Base-by-base conservation (phyloP, 2,888 invertebrate species). In the Amblyjoppa fuscipennis region DNA sequence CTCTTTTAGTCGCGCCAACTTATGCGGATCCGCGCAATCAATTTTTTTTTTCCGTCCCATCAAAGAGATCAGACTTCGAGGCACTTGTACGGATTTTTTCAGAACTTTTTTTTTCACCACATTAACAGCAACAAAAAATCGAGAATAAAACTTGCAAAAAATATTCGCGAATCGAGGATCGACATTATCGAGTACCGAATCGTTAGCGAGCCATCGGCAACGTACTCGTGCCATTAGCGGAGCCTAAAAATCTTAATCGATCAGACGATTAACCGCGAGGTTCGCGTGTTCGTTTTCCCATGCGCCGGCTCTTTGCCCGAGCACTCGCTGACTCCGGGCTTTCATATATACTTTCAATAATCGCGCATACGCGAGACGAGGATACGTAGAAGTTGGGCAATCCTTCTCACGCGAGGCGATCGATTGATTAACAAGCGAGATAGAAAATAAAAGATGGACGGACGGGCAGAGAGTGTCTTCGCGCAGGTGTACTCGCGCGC, bases 281-380 rank as follows among this genome's bases (percentile, higher is more conserved):
- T 28, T 81, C 61, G 69, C 75, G 75, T 41, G 75, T 81, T 81
- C 59, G 76, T 81, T 81, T 75, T 51, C 75, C 59, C 41, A 41
- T 41, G 59, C 61, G 61, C 31, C 34, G 20, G 76, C 53, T 70
- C 45, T 51, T 45, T 76, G 61, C 38, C 41, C 49, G 69, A 77
- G 56, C 20, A 68, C n/a, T 38, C 61, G 38, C 51, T 49, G 70
- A 81, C 45, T 76, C 51, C 61, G 75, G 64, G 69, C 49, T 69
- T 81, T 61, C 20, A 31, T 38, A 59, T 16, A 31, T 31, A 41
- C 69, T 45, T 51, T 41, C 69, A 69, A 66, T 64, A 51, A 76
- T 34, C 56, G 69, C 49, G 49, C 38, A 49, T 51, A n/a, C 31
- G 75, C 61, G 31, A 16, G n/a, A 31, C 31, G 31, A 70, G 49